Evolutionary conservation across 2,797 vertebrate genomes (phyloP).

Genomic region (Gymnoscopelus braueri): DNA sequence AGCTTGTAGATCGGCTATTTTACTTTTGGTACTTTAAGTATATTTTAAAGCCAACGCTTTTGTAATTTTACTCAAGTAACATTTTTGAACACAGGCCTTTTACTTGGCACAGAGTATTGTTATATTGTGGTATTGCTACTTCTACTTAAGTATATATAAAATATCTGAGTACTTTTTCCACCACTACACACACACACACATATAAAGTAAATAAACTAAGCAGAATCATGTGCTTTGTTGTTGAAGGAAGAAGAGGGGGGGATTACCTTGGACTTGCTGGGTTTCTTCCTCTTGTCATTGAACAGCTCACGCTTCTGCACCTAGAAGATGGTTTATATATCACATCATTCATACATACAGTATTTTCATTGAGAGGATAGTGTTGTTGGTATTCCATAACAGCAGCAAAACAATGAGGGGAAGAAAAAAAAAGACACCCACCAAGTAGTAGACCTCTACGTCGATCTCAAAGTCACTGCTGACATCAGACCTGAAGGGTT

Average conservation of each 20-base stretch:
- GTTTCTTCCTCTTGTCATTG: constrained; percentile 92
- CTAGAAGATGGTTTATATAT: constrained; percentile 77
- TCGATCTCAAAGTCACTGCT: constrained; percentile 91
- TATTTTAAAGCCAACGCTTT: no score
- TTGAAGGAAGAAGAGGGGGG: neutral
- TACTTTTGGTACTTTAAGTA: no score
- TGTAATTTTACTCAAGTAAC: no score
- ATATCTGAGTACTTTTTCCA: no score
- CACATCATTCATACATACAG: neutral
- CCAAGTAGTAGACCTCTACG: constrained; percentile 92
- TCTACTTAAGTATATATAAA: no score
- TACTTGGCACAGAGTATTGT: no score
- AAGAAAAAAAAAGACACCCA: constrained; percentile 68
- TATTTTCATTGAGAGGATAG: neutral
- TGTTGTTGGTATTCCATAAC: neutral
- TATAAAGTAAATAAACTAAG: neutral
- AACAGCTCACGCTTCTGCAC: constrained; percentile 87
- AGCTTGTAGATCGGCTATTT: no score
- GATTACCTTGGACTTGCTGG: constrained; percentile 91
- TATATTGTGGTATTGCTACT: no score
- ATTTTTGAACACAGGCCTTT: no score
- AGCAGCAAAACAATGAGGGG: neutral
- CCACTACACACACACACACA: constrained; percentile 1
- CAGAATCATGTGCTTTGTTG: neutral
- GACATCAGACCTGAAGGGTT: constrained; percentile 83